phyloP scores from a whole-genome alignment of 2,797 vertebrate species.

The Oceanodroma leucorhoa region DNA sequence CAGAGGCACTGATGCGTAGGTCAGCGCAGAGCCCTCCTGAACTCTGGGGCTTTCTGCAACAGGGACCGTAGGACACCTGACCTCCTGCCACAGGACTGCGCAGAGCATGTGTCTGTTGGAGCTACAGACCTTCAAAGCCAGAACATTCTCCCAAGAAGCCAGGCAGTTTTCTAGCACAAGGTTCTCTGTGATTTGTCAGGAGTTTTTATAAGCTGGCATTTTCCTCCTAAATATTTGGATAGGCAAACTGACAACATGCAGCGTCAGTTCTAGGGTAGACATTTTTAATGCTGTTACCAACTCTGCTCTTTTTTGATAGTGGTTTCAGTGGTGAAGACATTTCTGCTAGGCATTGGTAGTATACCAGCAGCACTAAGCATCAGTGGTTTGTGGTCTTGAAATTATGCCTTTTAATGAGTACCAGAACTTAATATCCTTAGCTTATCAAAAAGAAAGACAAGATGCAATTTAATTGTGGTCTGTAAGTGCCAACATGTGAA shows the following conservation, averaged over 20 bases:
- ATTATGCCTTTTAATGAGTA: background rate
- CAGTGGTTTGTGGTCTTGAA: slow-evolving; percentile 17
- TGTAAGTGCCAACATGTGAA: background rate
- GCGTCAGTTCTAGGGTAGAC: background rate
- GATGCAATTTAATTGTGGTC: background rate
- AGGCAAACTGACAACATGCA: background rate
- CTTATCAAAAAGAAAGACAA: background rate
- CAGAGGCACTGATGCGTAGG: background rate
- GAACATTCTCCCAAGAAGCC: background rate
- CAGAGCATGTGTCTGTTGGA: background rate
- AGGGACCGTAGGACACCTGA: background rate
- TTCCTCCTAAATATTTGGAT: background rate
- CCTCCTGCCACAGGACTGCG: fast-evolving
- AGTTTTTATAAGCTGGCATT: background rate
- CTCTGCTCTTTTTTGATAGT: background rate
- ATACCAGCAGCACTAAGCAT: background rate
- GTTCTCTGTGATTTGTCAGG: background rate
- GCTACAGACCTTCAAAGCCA: background rate
- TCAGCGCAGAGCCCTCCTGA: background rate
- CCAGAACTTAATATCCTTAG: background rate
- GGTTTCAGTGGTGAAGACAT: background rate
- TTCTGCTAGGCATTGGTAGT: background rate
- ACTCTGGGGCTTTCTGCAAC: fast-evolving
- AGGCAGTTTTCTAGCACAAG: background rate
- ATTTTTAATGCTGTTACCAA: background rate